phyloP scores from a whole-genome alignment of 2,797 vertebrate genomes.

The Rhincodon typus region DNA sequence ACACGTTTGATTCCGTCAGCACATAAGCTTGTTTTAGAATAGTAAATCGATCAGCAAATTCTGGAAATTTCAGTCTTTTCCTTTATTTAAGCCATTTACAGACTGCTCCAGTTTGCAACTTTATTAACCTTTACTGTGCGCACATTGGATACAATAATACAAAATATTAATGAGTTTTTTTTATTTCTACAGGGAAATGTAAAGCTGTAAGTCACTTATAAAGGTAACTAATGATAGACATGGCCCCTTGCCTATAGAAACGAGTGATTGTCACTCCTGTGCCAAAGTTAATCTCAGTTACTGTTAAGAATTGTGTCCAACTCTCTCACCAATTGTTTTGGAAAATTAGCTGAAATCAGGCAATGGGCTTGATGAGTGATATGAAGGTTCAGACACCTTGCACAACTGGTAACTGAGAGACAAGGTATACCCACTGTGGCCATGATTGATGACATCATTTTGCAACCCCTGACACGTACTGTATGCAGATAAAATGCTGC shows the following conservation, averaged over 20 bases:
- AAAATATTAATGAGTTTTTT: not conserved
- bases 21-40: constrained; percentile 1
- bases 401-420: too few species aligned
- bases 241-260: not conserved
- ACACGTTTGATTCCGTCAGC: not conserved
- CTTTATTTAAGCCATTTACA: not conserved
- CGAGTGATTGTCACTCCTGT: not conserved
- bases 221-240: not conserved
- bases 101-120: not conserved
- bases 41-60: not conserved
- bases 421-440: too few species aligned
- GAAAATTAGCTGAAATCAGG: not conserved
- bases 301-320: not conserved
- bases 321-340: not conserved
- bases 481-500: too few species aligned
- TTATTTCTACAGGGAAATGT: not conserved
- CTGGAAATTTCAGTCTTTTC: not conserved
- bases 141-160: not conserved
- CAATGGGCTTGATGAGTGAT: not conserved
- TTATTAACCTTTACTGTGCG: not conserved
- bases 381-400: not conserved
- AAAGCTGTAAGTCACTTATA: not conserved
- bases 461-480: too few species aligned
- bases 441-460: too few species aligned
- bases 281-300: not conserved